These are phyloP conservation scores for Thunnus thynnus DNA, from an alignment of 2,113 vertebrate species.

Conservation along the genomic window DNA sequence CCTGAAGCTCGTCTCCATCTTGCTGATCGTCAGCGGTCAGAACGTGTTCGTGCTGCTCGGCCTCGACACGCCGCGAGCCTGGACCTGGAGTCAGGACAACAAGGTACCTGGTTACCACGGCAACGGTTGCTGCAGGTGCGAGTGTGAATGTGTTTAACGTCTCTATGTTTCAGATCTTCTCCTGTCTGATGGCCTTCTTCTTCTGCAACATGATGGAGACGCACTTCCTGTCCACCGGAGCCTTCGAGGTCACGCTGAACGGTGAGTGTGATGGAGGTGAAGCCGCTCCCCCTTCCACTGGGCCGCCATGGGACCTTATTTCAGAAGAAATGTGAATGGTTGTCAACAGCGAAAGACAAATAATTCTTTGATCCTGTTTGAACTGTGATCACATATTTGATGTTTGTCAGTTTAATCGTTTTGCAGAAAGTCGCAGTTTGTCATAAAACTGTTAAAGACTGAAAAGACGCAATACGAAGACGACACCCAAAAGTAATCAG, in stretches of 20 bases:
- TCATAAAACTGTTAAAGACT: too few relatives aligned
- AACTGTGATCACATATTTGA: too few relatives aligned
- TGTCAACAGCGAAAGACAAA: too few relatives aligned
- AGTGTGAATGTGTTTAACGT: too few relatives aligned
- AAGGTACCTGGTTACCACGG: conserved; percentile 73
- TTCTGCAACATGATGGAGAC: conserved; percentile 87
- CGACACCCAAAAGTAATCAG: too few relatives aligned
- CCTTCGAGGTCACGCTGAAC: conserved; percentile 84
- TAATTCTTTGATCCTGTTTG: too few relatives aligned
- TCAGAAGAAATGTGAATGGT: too few relatives aligned
- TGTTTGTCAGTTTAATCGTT: too few relatives aligned
- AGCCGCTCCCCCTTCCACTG: too few relatives aligned
- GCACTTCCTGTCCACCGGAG: conserved; percentile 85
- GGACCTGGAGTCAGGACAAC: conserved; percentile 87
- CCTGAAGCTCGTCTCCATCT: conserved; percentile 83
- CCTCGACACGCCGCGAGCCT: conserved; percentile 75
- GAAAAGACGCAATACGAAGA: too few relatives aligned
- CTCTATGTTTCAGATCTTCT: conserved; percentile 81
- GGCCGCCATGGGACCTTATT: too few relatives aligned
- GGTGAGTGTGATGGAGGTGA: conserved; percentile 59
- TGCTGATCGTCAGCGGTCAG: conserved; percentile 82
- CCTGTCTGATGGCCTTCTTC: conserved; percentile 86
- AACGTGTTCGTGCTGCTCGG: conserved; percentile 83
- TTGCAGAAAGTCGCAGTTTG: too few relatives aligned
- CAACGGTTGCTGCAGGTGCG: background rate